Conservation (phyloP, 1,140 invertebrate species). For the Atta texana region DNA sequence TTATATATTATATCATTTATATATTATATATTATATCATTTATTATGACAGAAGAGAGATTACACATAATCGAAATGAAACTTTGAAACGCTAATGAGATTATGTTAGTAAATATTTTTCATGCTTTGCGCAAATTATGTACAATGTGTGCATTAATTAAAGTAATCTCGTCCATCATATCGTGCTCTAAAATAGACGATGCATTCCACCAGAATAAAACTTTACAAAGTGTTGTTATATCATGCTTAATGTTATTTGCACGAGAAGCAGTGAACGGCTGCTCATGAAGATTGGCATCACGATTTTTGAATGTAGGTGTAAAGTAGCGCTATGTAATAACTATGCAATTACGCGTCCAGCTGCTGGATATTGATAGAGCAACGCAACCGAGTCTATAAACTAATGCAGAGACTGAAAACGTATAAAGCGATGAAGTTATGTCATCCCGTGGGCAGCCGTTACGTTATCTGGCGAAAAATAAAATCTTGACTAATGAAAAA, state of each 20-base stretch:
- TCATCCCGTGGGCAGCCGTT: constrained; percentile 60
- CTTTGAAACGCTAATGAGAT: constrained; percentile 27
- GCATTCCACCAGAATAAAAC: constrained; percentile 5
- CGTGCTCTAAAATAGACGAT: background rate
- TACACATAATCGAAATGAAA: constrained; percentile 29
- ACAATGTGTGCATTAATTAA: constrained; percentile 39
- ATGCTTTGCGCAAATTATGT: background rate
- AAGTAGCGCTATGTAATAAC: constrained; percentile 7
- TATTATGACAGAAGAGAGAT: background rate
- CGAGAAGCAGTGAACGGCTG: constrained; percentile 20
- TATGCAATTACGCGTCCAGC: constrained; percentile 34
- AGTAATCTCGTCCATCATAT: constrained; percentile 27
- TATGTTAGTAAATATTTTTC: constrained; percentile 28
- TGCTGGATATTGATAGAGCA: constrained; percentile 18
- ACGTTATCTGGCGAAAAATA: constrained; percentile 50
- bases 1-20: background rate
- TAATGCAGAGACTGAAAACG: constrained; percentile 30
- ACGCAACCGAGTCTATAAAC: constrained; percentile 29
- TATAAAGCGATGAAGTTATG: constrained; percentile 44
- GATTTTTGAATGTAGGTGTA: constrained; percentile 55
- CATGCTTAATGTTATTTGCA: constrained; percentile 15
- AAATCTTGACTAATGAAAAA: constrained; percentile 50
- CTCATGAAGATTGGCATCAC: constrained; percentile 37
- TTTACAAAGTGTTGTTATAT: constrained; percentile 2
- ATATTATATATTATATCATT: constrained; percentile 22